Evolutionary conservation across 2,797 vertebrate genomes (phyloP).

Genomic region (Neomorphus geoffroyi): DNA sequence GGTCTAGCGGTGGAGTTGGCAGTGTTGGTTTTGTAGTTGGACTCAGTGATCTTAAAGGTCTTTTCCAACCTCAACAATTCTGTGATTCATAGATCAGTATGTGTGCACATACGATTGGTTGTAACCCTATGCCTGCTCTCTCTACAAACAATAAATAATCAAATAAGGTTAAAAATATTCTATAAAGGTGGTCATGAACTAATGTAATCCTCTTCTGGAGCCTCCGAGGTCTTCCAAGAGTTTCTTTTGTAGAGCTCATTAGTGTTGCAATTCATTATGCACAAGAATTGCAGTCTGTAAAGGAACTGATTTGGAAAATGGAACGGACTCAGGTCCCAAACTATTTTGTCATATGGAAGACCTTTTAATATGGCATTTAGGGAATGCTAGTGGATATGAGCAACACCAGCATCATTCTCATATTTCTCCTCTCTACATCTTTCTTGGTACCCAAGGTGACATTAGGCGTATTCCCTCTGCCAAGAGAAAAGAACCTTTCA

Average conservation of each 20-base stretch:
- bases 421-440: not conserved
- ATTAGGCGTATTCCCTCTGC: not conserved
- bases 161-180: not conserved
- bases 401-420: not conserved
- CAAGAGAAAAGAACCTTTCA: not conserved
- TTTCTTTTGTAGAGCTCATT: not conserved
- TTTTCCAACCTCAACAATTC: too few relatives aligned
- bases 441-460: not conserved
- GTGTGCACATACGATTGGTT: not conserved
- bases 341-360: not conserved
- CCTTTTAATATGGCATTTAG: not conserved
- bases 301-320: slow-evolving; percentile 33
- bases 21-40: too few relatives aligned
- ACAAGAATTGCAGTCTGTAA: not conserved
- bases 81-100: not conserved
- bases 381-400: not conserved
- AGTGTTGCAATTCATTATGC: not conserved
- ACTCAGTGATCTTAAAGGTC: too few relatives aligned
- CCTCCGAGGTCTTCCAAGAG: not conserved
- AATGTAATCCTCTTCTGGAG: not conserved
- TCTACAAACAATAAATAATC: not conserved
- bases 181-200: not conserved
- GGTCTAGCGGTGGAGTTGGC: too few relatives aligned
- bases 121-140: not conserved
- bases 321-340: not conserved